Evolutionary conservation across 2,113 vertebrate genomes (phyloP), one percentile per base, ranked within the genome.

Genomic region (Phalacrocorax pelagicus): DNA sequence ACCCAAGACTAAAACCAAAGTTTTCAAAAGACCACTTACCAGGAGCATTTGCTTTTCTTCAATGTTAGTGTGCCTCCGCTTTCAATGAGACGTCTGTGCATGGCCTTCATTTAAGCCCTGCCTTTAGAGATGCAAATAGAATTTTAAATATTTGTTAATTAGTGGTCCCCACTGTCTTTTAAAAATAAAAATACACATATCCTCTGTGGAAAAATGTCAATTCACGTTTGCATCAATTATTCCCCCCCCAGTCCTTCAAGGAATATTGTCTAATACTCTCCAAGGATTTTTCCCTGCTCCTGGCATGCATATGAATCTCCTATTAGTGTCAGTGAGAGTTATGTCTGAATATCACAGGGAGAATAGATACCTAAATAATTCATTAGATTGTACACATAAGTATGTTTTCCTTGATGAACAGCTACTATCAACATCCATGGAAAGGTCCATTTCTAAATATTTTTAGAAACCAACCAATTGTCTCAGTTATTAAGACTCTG

Each of bases 301-400:
- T 93, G 88, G 70, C 92, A 95, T 55, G 71, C 89, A 93, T 93
- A 78, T 83, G 85, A 96, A 96, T 93, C 82, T 93, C 82, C 82
- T 86, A 83, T 94, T 97, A 96, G 52, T 96, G 97, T 93, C 96
- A 96, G 26, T n/a, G 55, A 95, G 90, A 96, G 71, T 96, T 96
- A 95, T 96, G 92, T 77, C 52, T 92, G 46, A 77, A 34, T 94
- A 86, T 72, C 3, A 7, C 34, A 71, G 73, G 81, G 34, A 95
- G 88, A 95, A 77, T 10, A 90, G 89, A 95, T 78, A 81, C n/a
- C 63, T 97, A 97, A 97, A 97, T 96, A 96, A 96, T 95, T 93
- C 26, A 95, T 94, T 72, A 85, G 67, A 63, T n/a, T 29, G 44
- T 63, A 87, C 57, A 62, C 36, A 2, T 67, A 81, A 90, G 55